Base-by-base conservation (phyloP, 1,140 invertebrate species). In the Leucophenga varia region DNA sequence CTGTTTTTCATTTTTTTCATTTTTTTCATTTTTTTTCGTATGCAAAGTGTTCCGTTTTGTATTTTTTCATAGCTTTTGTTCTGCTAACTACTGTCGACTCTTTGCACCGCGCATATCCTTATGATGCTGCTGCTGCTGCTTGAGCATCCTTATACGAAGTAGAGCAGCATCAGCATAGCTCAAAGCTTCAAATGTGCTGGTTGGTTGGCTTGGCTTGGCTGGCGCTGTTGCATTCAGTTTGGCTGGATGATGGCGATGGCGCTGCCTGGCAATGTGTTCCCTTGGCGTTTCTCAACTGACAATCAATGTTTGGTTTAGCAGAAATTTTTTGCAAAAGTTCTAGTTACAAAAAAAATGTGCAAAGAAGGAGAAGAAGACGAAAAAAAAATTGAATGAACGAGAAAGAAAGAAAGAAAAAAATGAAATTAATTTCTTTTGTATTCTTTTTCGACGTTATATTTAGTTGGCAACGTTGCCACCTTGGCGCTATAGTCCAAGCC, bases 401-500 rank as follows among this genome's bases (percentile, higher is more conserved):
- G 32, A 40, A 35, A 40, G 32, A 46, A 40, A 14, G 49, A 36
- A 44, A 55, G 58, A 65, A 63, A n/a, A 67, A 57, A 63, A 67
- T 63, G 63, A 67, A 67, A 67, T 67, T 67, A 68, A 67, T 68
- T 67, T 68, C 64, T 67, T 67, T 67, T 67, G 63, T 67, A 51
- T 46, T 61, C n/a, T 51, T 49, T 39, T 46, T 43, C 52, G 57
- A 52, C 46, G 58, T 58, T 57, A 61, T 57, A 61, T 58, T 55
- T 55, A 59, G 56, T 31, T 60, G 49, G 42, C 28, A 21, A 38
- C n/a, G n/a, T n/a, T 37, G 25, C 43, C 43, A 35, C 49, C 47
- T 39, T n/a, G n/a, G n/a, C n/a, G n/a, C n/a, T n/a, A n/a, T n/a
- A n/a, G n/a, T n/a, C n/a, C n/a, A n/a, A n/a, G n/a, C n/a, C n/a